Percentiles rank a stretch among this genome's conserved stretches.
Conservation (phyloP, 2,113 vertebrate species). For the Choloepus hoffmanni region DNA sequence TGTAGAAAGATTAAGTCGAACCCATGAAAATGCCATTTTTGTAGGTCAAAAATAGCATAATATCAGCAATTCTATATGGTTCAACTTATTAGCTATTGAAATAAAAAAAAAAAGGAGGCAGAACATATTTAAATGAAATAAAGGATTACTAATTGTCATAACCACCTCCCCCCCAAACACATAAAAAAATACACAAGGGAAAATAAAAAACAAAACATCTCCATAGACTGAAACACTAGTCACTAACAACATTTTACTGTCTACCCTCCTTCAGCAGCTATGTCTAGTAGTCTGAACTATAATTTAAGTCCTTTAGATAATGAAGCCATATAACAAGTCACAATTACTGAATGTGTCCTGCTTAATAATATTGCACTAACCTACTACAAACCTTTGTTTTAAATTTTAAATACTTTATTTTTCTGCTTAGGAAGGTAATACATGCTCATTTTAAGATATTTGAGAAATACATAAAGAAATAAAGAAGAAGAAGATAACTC, state of each 20-base stretch:
- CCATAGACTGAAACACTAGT: background rate
- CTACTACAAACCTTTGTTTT: background rate
- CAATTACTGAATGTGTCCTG: background rate
- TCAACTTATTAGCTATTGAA: slow-evolving; percentile 30
- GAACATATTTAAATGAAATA: background rate
- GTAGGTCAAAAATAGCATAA: background rate
- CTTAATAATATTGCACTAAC: slow-evolving; percentile 1
- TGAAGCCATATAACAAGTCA: background rate
- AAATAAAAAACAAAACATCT: background rate
- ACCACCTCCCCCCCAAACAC: background rate
- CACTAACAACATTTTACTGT: background rate
- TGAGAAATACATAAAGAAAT: background rate
- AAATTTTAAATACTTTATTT: background rate
- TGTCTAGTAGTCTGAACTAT: background rate
- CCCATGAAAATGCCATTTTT: slow-evolving; percentile 14
- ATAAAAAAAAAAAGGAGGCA: slow-evolving; percentile 7
- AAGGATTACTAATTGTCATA: background rate
- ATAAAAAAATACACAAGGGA: background rate
- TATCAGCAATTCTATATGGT: background rate
- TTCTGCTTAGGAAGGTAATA: slow-evolving; percentile 19
- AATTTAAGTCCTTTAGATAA: background rate
- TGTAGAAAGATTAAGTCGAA: background rate
- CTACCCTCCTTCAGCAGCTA: background rate
- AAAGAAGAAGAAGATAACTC: background rate
- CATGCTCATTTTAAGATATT: background rate